Evolutionary conservation across 2,113 vertebrate species (phyloP).

Genomic region (Puma concolor): DNA sequence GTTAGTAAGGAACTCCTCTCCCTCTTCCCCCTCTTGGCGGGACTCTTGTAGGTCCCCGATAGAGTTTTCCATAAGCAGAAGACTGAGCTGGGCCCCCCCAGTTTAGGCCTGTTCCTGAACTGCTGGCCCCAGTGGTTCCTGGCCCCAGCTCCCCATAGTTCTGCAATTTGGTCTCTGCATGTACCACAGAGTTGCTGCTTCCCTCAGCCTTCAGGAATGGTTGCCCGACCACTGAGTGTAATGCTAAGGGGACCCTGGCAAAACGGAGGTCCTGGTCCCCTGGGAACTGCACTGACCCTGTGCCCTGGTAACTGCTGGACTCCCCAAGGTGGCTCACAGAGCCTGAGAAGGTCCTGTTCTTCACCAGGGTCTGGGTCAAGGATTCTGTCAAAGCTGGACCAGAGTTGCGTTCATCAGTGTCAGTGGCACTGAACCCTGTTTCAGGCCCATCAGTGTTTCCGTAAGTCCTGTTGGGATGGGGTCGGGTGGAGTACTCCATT

Average conservation of each 20-base stretch:
- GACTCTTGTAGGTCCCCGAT: conserved; percentile 84
- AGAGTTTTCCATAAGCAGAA: conserved; percentile 85
- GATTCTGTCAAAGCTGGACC: conserved; percentile 86
- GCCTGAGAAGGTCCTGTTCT: conserved; percentile 91
- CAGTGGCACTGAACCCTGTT: conserved; percentile 83
- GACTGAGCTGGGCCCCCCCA: conserved; percentile 86
- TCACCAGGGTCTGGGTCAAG: conserved; percentile 85
- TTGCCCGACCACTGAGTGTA: conserved; percentile 84
- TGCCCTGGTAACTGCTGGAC: conserved; percentile 88
- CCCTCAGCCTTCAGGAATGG: conserved; percentile 87
- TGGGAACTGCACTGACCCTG: conserved; percentile 91
- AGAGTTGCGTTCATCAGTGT: conserved; percentile 85
- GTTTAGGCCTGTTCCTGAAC: conserved; percentile 82
- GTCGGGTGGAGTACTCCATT: conserved; percentile 80
- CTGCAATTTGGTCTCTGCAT: conserved; percentile 86
- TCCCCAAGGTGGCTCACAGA: conserved; percentile 89
- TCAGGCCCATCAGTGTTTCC: conserved; percentile 84
- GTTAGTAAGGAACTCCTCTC: conserved; percentile 88
- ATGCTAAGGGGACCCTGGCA: conserved; percentile 84
- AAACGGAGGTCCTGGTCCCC: conserved; percentile 98
- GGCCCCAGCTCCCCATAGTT: conserved; percentile 84
- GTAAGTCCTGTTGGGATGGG: conserved; percentile 86
- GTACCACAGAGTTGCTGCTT: conserved; percentile 85
- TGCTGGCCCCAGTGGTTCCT: conserved; percentile 77
- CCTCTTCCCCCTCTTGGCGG: conserved; percentile 88